Conservation (phyloP, 23 tunicate species). For the Phallusia fumigata region DNA sequence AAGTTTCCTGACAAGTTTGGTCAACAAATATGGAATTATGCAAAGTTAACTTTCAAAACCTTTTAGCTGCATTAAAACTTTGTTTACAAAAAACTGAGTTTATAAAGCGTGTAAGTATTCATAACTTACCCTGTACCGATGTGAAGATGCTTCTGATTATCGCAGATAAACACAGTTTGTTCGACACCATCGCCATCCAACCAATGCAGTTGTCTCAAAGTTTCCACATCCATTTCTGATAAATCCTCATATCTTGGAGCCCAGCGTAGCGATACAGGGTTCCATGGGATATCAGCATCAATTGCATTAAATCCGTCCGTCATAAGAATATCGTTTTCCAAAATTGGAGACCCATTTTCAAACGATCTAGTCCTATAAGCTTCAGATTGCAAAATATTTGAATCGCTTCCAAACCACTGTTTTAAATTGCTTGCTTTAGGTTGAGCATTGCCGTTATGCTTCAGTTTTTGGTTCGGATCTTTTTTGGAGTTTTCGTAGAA, state of each 20-base stretch:
- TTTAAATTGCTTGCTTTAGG: slow-evolving; percentile 51
- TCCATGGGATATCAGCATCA: slow-evolving; percentile 43
- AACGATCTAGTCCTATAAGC: slow-evolving; percentile 9
- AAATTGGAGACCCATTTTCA: not conserved
- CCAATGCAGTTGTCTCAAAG: slow-evolving; percentile 35
- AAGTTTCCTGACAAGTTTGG: too few species aligned
- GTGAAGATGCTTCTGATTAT: slow-evolving; percentile 54
- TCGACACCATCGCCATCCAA: not conserved
- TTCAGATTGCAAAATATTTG: slow-evolving; percentile 17
- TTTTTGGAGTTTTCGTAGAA: slow-evolving; percentile 38
- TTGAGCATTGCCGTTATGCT: slow-evolving; percentile 13
- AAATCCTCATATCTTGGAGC: slow-evolving; percentile 70
- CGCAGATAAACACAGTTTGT: slow-evolving; percentile 36
- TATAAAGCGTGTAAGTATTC: too few species aligned
- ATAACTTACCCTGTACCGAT: slow-evolving; percentile 71
- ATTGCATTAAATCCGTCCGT: slow-evolving; percentile 6
- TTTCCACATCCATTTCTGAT: slow-evolving; percentile 32
- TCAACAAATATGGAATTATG: too few species aligned
- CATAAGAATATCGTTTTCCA: not conserved
- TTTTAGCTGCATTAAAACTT: too few species aligned
- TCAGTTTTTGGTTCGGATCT: slow-evolving; percentile 15
- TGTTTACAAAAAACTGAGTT: too few species aligned
- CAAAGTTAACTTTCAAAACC: too few species aligned
- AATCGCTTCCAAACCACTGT: not conserved
- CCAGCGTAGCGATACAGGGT: slow-evolving; percentile 53